These are phyloP conservation scores for Cryptocheilus praepositus DNA, from an alignment of 2,888 invertebrate species.

Conservation along the genomic window DNA sequence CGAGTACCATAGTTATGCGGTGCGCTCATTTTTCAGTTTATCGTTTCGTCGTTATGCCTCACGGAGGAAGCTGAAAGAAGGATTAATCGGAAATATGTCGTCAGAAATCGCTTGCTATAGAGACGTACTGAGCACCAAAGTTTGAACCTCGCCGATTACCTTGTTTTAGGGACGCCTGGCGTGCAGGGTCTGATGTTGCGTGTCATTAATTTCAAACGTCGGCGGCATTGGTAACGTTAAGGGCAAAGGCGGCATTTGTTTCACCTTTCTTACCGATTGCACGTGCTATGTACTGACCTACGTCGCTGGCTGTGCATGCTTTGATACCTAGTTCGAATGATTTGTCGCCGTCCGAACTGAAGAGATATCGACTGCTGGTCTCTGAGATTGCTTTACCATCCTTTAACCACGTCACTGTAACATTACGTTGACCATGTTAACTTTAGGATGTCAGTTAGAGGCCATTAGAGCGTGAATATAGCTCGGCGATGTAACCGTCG, in stretches of 20 bases:
- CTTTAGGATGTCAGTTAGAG: no score
- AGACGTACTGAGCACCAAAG: no score
- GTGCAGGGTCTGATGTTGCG: no score
- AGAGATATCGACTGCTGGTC: constrained; percentile 84
- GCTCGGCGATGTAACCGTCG: no score
- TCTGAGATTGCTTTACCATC: constrained; percentile 94
- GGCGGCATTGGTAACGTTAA: constrained; percentile 83
- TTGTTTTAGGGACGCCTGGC: neutral
- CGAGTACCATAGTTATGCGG: constrained; percentile 19
- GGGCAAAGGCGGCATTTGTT: constrained; percentile 88
- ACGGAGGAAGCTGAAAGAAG: no score
- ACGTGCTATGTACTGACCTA: constrained; percentile 91
- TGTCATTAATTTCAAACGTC: constrained; percentile 72
- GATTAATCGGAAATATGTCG: no score
- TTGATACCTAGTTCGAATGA: constrained; percentile 87
- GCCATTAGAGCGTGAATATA: neutral
- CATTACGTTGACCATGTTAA: constrained; percentile 1
- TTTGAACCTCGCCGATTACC: no score
- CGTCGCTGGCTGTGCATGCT: constrained; percentile 84
- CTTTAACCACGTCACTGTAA: constrained; percentile 86
- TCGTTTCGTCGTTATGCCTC: constrained; percentile 29
- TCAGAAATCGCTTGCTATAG: no score
- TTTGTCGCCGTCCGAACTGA: constrained; percentile 88
- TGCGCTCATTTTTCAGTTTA: constrained; percentile 25
- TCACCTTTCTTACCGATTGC: constrained; percentile 92